Evolutionary conservation across 1,140 invertebrate species (phyloP).

Genomic region (Aphelinus atriplicis): DNA sequence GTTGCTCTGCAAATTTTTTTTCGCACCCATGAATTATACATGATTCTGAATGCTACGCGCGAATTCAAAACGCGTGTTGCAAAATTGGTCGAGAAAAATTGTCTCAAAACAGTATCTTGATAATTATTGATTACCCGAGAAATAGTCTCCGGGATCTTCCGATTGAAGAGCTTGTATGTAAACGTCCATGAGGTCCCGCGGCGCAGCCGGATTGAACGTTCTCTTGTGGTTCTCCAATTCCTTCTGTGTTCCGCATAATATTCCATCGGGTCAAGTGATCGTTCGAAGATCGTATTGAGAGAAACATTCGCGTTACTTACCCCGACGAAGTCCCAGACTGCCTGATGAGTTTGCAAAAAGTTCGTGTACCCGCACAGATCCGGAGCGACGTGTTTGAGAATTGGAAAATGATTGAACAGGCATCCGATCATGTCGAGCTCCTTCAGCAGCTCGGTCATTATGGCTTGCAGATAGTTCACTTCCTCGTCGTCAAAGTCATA

Average conservation of each 20-base stretch:
- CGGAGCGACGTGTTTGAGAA: slow-evolving; percentile 78
- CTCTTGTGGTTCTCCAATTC: slow-evolving; percentile 80
- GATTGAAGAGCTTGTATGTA: slow-evolving; percentile 77
- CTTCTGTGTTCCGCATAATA: slow-evolving; percentile 53
- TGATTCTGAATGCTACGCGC: too few species aligned
- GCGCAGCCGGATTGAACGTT: slow-evolving; percentile 71
- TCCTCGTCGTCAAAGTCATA: slow-evolving; percentile 75
- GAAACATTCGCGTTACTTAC: slow-evolving; percentile 50
- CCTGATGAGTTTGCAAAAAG: slow-evolving; percentile 75
- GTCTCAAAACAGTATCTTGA: too few species aligned
- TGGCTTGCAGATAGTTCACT: slow-evolving; percentile 73
- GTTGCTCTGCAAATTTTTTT: slow-evolving; percentile 66
- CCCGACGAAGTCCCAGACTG: slow-evolving; percentile 76
- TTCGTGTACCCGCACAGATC: slow-evolving; percentile 79
- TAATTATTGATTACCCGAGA: slow-evolving; percentile 55
- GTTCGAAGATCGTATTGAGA: slow-evolving; percentile 40
- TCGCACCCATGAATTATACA: too few species aligned
- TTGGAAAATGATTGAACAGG: slow-evolving; percentile 81
- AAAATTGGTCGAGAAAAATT: not conserved
- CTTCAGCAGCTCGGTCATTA: slow-evolving; percentile 76
- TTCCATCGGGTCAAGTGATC: slow-evolving; percentile 37
- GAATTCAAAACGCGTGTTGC: too few species aligned
- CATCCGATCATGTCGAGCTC: slow-evolving; percentile 82
- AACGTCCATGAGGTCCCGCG: slow-evolving; percentile 86
- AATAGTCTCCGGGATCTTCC: slow-evolving; percentile 53